These are phyloP conservation scores for Anthonomus grandis DNA, from an alignment of 1,140 invertebrate species.

Conservation along the genomic window DNA sequence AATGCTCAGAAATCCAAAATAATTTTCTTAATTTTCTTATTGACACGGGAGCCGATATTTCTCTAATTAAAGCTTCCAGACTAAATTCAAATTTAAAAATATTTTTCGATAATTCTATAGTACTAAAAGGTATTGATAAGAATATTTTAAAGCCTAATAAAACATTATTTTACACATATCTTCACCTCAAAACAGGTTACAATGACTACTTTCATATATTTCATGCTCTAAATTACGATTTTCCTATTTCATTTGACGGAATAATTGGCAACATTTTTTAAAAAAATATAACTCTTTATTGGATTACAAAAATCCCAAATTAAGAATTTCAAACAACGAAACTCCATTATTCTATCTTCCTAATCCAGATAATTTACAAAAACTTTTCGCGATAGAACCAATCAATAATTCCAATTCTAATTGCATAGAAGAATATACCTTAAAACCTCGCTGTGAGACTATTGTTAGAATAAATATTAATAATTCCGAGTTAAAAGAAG, in stretches of 20 bases:
- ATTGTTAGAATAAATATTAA: constrained; percentile 3
- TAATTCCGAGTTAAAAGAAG: background rate
- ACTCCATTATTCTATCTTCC: background rate
- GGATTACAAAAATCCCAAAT: background rate
- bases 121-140: constrained; percentile 3
- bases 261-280: constrained; percentile 6
- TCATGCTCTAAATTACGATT: background rate
- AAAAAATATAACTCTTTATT: background rate
- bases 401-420: too few species aligned
- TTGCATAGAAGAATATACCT: background rate
- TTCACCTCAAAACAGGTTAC: background rate
- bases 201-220: background rate
- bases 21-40: constrained; percentile 2
- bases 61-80: background rate
- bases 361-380: background rate
- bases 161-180: constrained; percentile 3
- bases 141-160: background rate
- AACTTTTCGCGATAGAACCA: background rate
- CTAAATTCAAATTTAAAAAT: background rate
- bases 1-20: background rate
- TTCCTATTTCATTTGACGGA: constrained; percentile 7
- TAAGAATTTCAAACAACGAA: background rate
- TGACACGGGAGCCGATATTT: constrained; percentile 1
- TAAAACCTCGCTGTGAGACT: constrained; percentile 2
- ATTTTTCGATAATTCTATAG: background rate